These are phyloP conservation scores for Sus cebifrons DNA, from an alignment of 2,797 vertebrate genomes.

Conservation along the genomic window DNA sequence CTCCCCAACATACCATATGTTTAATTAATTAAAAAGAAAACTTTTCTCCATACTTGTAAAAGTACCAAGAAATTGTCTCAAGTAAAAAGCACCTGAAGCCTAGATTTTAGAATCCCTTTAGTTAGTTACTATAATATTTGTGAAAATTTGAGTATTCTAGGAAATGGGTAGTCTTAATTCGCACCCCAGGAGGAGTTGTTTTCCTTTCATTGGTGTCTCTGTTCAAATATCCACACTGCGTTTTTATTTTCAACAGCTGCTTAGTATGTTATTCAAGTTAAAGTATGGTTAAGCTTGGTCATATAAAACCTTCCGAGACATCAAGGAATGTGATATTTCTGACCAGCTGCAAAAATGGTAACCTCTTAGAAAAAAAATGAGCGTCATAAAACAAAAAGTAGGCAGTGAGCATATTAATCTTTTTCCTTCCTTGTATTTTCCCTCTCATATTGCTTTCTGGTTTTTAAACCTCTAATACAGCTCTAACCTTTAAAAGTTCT, in stretches of 20 bases:
- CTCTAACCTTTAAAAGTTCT: conserved; percentile 97
- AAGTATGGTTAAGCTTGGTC: conserved; percentile 85
- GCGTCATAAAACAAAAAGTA: conserved; percentile 87
- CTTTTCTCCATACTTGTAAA: conserved; percentile 68
- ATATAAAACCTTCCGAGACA: conserved; percentile 86
- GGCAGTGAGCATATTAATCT: conserved; percentile 87
- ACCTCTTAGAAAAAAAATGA: conserved; percentile 85
- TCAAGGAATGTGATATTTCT: conserved; percentile 89
- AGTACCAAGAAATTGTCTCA: conserved; percentile 75
- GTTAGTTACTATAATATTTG: conserved; percentile 62
- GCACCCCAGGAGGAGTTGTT: conserved; percentile 56
- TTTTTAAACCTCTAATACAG: conserved; percentile 94
- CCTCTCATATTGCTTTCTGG: conserved; percentile 81
- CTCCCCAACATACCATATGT: conserved; percentile 76
- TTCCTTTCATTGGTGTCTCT: conserved; percentile 61
- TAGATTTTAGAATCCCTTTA: conserved; percentile 36
- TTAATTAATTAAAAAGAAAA: conserved; percentile 85
- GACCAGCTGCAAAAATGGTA: conserved; percentile 91
- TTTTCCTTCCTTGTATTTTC: conserved; percentile 81
- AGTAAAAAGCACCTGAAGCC: conserved; percentile 73
- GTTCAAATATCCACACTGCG: conserved; percentile 69
- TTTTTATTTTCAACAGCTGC: conserved; percentile 89
- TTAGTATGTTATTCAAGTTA: conserved; percentile 85
- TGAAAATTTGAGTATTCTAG: conserved; percentile 68
- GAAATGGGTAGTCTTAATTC: conserved; percentile 75